Evolutionary conservation across 2,113 vertebrate genomes (phyloP), one percentile per base, ranked within the genome.

Genomic region (Onychorhynchus coronatus): DNA sequence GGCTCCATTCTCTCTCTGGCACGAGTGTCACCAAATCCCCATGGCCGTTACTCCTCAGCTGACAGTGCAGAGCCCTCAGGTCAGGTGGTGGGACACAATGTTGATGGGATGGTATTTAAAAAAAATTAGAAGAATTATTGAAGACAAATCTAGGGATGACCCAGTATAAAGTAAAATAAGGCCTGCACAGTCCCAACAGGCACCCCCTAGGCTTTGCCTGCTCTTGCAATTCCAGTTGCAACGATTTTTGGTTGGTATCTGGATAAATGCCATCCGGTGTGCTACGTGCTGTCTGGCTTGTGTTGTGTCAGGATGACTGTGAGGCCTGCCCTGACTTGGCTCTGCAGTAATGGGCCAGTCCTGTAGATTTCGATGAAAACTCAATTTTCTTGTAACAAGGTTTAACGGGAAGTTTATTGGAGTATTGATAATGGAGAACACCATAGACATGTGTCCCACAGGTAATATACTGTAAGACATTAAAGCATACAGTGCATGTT

Each of bases 351-450:
- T 24, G 85, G 78, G 30, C 39, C 16, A 47, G 63, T 65, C 42
- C 71, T 92, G 85, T 39, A 88, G 76, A 89, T 93, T 95, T 85
- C n/a, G 28, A 86, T 94, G 88, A 79, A 94, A 97, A 95, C 81
- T 96, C 94, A 93, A 91, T 96, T 95, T 96, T 92, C 92, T 90
- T 95, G 39, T 91, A 93, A 93, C 42, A 62, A 89, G 88, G 33
- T 86, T 89, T 95, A 97, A 92, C 75, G 63, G 88, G 58, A 91
- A 85, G 37, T 67, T 88, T 97, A 96, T 97, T 78, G 90, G 73
- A 89, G 53, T 96, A 94, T 97, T 81, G 94, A 94, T 96, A 93
- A 70, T 6, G 21, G 47, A 74, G 77, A 76, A 77, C 31, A 41
- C 70, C 66, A 55, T 81, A 88, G 63, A 37, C 81, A 27, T 4